Evolutionary conservation across 2,113 vertebrate genomes (phyloP).

Genomic region (Emydocephalus ijimae): DNA sequence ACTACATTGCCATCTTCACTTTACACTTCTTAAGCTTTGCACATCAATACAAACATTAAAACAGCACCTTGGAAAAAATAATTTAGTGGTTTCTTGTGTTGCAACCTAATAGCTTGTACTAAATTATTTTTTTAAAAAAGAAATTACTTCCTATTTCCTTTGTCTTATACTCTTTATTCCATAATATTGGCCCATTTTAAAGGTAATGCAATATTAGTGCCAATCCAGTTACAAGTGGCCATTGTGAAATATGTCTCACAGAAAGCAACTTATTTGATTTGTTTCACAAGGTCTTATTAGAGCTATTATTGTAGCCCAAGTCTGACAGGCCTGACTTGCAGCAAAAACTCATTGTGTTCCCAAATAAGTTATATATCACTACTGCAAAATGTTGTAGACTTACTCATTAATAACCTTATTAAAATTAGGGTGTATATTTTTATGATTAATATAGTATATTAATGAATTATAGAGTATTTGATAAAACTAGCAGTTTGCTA

Average conservation of each 20-base stretch:
- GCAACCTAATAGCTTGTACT: background rate
- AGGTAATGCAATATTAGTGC: background rate
- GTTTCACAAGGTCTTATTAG: background rate
- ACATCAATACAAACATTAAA: background rate
- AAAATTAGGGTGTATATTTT: background rate
- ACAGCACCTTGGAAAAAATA: slow-evolving; percentile 22
- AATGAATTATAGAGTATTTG: background rate
- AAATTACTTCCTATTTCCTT: background rate
- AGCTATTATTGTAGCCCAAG: background rate
- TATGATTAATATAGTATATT: background rate
- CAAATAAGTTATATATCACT: background rate
- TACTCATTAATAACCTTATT: background rate
- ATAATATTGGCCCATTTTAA: background rate
- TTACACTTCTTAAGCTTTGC: slow-evolving; percentile 28
- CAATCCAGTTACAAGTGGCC: background rate
- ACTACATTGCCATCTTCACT: slow-evolving; percentile 41
- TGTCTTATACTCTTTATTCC: background rate
- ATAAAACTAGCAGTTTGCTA: background rate
- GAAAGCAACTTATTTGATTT: background rate
- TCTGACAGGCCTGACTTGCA: background rate
- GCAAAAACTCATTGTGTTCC: background rate
- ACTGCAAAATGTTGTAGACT: background rate
- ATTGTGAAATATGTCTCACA: background rate
- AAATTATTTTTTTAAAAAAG: background rate
- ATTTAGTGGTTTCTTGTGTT: background rate